Conservation (phyloP, 2,888 invertebrate genomes). For the Stratiomys singularior region DNA sequence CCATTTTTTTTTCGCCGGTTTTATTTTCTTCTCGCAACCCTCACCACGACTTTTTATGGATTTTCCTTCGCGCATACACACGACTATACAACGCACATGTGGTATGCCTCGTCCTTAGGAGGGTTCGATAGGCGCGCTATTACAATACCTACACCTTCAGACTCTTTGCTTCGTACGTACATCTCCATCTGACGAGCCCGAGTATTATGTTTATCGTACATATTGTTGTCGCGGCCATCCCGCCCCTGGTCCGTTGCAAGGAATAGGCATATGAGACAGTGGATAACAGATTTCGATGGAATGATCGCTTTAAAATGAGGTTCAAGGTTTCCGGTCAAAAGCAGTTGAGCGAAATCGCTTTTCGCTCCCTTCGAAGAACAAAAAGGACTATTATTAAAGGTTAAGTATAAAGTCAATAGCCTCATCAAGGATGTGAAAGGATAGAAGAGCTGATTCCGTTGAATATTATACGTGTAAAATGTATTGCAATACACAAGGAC, state of each 20-base stretch:
- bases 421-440: not conserved
- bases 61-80: conserved; percentile 42
- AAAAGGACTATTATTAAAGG: conserved; percentile 1
- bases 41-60: conserved; percentile 40
- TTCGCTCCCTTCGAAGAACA: not conserved
- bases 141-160: conserved; percentile 14
- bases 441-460: conserved; percentile 6
- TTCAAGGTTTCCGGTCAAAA: conserved; percentile 46
- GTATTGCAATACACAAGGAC: not conserved
- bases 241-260: not conserved
- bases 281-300: conserved; percentile 36
- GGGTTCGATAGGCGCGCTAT: conserved; percentile 16
- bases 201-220: conserved; percentile 17
- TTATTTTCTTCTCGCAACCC: conserved; percentile 9
- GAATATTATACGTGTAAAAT: not conserved
- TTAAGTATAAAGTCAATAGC: conserved; percentile 22
- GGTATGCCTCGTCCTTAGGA: conserved; percentile 28
- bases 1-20: not conserved
- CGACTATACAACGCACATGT: conserved; percentile 37
- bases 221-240: conserved; percentile 14
- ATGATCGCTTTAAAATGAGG: conserved; percentile 34
- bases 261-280: not conserved
- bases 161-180: conserved; percentile 5
- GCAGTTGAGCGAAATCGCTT: conserved; percentile 3
- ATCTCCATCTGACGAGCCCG: conserved; percentile 27